These are phyloP conservation scores for Ceratoteleas bidentatus DNA, from an alignment of 1,140 invertebrate genomes.

Conservation along the genomic window DNA sequence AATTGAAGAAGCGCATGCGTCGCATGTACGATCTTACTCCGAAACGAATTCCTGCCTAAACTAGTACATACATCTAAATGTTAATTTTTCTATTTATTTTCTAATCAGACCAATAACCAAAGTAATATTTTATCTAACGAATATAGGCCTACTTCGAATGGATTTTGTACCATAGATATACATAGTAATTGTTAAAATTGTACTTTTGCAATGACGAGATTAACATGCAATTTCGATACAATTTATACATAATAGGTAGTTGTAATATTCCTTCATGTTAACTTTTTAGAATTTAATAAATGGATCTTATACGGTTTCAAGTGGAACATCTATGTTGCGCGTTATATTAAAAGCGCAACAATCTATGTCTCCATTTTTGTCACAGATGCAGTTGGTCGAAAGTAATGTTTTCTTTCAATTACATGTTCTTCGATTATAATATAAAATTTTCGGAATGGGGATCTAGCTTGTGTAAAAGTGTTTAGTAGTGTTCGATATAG, in stretches of 20 bases:
- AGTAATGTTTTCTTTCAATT: too few relatives aligned
- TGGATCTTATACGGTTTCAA: slow-evolving; percentile 19
- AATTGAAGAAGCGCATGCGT: slow-evolving; percentile 93
- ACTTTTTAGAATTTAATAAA: slow-evolving; percentile 37
- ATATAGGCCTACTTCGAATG: slow-evolving; percentile 29
- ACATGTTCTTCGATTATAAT: too few relatives aligned
- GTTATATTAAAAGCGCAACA: too few relatives aligned
- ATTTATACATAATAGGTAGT: slow-evolving; percentile 20
- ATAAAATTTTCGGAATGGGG: too few relatives aligned
- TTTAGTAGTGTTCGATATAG: too few relatives aligned
- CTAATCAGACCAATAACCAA: slow-evolving; percentile 52
- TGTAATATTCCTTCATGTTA: slow-evolving; percentile 28
- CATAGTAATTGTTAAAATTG: neutral
- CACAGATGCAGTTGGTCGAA: too few relatives aligned
- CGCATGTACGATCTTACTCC: slow-evolving; percentile 88
- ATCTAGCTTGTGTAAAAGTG: too few relatives aligned
- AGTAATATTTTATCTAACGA: slow-evolving; percentile 51
- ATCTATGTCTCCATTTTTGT: too few relatives aligned
- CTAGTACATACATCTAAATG: neutral
- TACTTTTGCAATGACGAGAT: slow-evolving; percentile 29
- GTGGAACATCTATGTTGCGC: too few relatives aligned
- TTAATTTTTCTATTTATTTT: slow-evolving; percentile 55
- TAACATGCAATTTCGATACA: slow-evolving; percentile 21
- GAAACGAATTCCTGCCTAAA: slow-evolving; percentile 79
- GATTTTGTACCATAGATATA: slow-evolving; percentile 23